Evolutionary conservation across 1,140 invertebrate genomes (phyloP).

Genomic region (Chymomyza costata): DNA sequence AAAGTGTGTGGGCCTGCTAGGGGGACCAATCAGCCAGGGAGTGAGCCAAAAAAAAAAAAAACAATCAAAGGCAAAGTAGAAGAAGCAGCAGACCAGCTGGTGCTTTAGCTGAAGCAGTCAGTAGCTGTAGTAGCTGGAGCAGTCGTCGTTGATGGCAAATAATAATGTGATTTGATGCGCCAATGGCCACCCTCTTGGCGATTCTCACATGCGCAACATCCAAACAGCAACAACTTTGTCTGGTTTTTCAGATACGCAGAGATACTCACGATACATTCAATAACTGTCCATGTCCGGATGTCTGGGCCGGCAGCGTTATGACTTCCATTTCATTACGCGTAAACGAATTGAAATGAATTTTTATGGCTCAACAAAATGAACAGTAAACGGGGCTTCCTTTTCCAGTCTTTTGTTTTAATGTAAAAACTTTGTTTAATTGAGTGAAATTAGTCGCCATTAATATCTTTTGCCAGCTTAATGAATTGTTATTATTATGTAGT

Average conservation of each 20-base stretch:
- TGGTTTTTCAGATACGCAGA: conserved; percentile 38
- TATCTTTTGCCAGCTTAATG: conserved; percentile 54
- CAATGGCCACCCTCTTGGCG: neutral
- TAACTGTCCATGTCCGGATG: conserved; percentile 39
- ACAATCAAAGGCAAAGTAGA: conserved; percentile 44
- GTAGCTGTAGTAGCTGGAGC: conserved; percentile 8
- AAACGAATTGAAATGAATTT: conserved; percentile 73
- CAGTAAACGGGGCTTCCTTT: conserved; percentile 24
- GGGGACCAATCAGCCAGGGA: conserved; percentile 36
- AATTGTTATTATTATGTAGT: conserved; percentile 41
- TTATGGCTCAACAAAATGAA: conserved; percentile 55
- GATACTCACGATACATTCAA: conserved; percentile 28
- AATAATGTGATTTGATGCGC: conserved; percentile 66
- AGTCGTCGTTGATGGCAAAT: conserved; percentile 37
- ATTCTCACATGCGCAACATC: conserved; percentile 7
- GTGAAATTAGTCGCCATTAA: conserved; percentile 42
- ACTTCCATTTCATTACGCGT: conserved; percentile 71
- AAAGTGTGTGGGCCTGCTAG: conserved; percentile 15
- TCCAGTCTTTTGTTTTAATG: conserved; percentile 57
- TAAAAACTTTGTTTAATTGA: conserved; percentile 65
- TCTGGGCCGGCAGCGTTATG: conserved; percentile 35
- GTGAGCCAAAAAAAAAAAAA: conserved; percentile 44
- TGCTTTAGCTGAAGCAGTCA: neutral
- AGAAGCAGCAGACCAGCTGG: too few species aligned
- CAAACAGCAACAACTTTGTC: conserved; percentile 56